These are phyloP conservation scores for Calliopum simillimum DNA, from an alignment of 2,888 invertebrate genomes.

Conservation along the genomic window DNA sequence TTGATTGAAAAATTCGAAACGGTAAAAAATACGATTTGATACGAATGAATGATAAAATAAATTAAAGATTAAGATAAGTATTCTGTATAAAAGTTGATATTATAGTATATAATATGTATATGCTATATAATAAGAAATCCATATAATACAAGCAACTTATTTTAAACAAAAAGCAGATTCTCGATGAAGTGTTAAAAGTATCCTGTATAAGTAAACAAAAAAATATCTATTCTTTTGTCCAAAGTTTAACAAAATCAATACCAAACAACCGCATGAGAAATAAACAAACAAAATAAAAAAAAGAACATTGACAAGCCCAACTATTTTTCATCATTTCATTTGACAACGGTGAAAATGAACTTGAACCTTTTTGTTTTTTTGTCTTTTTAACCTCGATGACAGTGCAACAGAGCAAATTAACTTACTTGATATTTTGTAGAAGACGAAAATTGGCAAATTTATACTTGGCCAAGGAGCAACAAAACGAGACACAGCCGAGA, in stretches of 20 bases:
- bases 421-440: slow-evolving; percentile 64
- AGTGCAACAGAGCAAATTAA: slow-evolving; percentile 44
- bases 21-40: no score
- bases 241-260: slow-evolving; percentile 23
- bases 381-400: not conserved
- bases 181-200: no score
- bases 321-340: not conserved
- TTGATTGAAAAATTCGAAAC: no score
- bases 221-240: no score
- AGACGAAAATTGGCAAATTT: slow-evolving; percentile 60
- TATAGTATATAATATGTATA: no score
- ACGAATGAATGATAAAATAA: no score
- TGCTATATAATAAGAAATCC: no score
- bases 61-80: no score
- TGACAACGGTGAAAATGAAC: slow-evolving; percentile 3
- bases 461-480: slow-evolving; percentile 61
- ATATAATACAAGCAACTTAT: no score
- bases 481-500: slow-evolving; percentile 59
- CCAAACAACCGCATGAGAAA: slow-evolving; percentile 10
- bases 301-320: not conserved
- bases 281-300: slow-evolving; percentile 13
- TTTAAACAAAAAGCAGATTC: no score
- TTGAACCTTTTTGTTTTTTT: slow-evolving; percentile 19
- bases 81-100: no score
- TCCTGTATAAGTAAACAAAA: no score